Evolutionary conservation across 2,888 invertebrate genomes (phyloP).

Genomic region (Drosophila meridiana): DNA sequence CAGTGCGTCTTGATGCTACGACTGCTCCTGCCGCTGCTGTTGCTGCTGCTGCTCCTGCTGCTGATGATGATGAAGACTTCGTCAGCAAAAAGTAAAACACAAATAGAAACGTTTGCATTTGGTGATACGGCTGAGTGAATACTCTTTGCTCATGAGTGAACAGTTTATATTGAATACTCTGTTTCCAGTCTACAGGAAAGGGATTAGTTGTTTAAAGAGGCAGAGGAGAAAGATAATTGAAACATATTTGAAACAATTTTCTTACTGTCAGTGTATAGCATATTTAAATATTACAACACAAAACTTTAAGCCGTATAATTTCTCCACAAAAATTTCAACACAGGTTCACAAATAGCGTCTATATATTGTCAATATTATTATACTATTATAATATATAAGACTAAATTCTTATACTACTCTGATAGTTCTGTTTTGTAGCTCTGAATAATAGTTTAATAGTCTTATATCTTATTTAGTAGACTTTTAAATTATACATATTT

Average conservation of each 20-base stretch:
- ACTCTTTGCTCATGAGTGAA: constrained; percentile 1
- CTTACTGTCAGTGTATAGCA: not conserved
- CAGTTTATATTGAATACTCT: not conserved
- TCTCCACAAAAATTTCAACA: too few relatives aligned
- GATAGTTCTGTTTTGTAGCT: too few relatives aligned
- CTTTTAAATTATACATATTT: too few relatives aligned
- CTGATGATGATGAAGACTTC: constrained; percentile 34
- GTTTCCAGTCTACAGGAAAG: not conserved
- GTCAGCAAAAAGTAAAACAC: constrained; percentile 33
- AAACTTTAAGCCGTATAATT: too few relatives aligned
- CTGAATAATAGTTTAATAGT: too few relatives aligned
- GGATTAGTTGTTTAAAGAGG: too few relatives aligned
- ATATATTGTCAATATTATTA: too few relatives aligned
- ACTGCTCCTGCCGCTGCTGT: constrained; percentile 10
- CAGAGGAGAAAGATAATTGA: not conserved
- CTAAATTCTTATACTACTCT: not conserved
- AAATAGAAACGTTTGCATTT: not conserved
- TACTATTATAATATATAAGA: too few relatives aligned
- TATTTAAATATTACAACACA: not conserved
- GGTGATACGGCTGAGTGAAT: not conserved
- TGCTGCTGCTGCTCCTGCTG: constrained; percentile 3
- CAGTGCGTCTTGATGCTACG: constrained; percentile 18
- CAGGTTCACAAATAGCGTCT: too few relatives aligned
- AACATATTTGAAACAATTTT: not conserved
- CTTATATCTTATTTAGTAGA: too few relatives aligned